phyloP scores from a whole-genome alignment of 2,797 vertebrate genomes.

The Enteromius radiatus region DNA sequence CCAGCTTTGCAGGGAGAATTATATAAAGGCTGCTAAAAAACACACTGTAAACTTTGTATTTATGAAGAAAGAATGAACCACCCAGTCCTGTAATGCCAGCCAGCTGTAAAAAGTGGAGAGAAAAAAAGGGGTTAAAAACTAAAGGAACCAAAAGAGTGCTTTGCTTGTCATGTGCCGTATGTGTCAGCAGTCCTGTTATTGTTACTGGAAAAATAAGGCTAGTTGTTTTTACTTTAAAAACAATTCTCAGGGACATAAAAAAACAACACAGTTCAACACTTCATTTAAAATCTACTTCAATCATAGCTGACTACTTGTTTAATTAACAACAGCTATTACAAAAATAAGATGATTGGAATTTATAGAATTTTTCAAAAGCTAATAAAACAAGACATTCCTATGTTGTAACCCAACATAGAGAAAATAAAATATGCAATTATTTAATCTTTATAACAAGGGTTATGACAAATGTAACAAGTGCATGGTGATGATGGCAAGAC shows the following conservation, averaged over 20 bases:
- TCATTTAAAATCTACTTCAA: not conserved
- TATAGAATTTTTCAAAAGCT: not conserved
- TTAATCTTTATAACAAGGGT: not conserved
- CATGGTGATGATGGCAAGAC: not conserved
- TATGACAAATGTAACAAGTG: not conserved
- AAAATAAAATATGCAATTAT: not conserved
- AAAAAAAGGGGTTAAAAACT: not conserved
- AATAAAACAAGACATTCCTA: not conserved
- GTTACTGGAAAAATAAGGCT: not conserved
- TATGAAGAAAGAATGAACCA: constrained; percentile 26
- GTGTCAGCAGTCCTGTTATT: not conserved
- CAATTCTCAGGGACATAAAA: not conserved
- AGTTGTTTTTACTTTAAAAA: not conserved
- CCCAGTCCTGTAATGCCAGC: not conserved
- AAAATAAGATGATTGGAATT: not conserved
- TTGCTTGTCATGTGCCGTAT: not conserved
- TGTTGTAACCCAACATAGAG: not conserved
- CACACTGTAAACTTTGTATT: constrained; percentile 1
- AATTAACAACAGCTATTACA: not conserved
- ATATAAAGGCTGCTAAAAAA: constrained; percentile 24
- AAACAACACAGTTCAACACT: not conserved
- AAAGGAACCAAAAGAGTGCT: not conserved
- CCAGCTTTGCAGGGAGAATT: constrained; percentile 16
- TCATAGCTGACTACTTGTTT: not conserved
- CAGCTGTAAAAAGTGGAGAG: constrained; percentile 11